These are phyloP conservation scores for Camponotus fellah DNA, from an alignment of 2,888 invertebrate genomes.

Conservation along the genomic window DNA sequence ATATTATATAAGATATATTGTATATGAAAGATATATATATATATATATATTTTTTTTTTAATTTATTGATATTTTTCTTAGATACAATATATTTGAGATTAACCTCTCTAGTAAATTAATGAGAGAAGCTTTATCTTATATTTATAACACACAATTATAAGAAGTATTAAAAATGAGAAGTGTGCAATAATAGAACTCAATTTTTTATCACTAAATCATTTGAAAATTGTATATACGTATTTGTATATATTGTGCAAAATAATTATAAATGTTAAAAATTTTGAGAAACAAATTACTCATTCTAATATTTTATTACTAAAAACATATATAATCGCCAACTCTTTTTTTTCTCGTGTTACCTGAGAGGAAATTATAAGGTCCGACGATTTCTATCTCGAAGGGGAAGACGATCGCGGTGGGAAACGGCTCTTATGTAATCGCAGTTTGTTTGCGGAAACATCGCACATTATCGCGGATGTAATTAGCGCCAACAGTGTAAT, in stretches of 20 bases:
- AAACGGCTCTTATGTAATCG: conserved; percentile 63
- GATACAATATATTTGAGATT: neutral
- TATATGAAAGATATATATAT: too few species aligned
- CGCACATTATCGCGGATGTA: conserved; percentile 57
- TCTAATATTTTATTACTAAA: too few species aligned
- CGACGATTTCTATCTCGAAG: conserved; percentile 35
- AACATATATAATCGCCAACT: neutral
- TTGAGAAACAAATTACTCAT: neutral
- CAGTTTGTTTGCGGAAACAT: conserved; percentile 60
- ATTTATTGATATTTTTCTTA: neutral
- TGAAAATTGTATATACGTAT: neutral
- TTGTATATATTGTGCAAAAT: too few species aligned
- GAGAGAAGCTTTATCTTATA: neutral
- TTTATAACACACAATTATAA: neutral
- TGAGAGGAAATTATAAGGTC: neutral
- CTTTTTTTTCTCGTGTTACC: neutral
- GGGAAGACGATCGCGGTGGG: conserved; percentile 9
- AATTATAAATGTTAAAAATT: neutral
- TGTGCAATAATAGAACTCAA: neutral
- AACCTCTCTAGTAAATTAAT: neutral
- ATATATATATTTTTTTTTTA: neutral
- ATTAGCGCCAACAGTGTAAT: conserved; percentile 65
- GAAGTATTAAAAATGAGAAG: neutral
- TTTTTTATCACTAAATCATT: neutral
- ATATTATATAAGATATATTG: neutral